Base-by-base conservation (phyloP, 2,888 invertebrate genomes). In the Drosophila formosana region DNA sequence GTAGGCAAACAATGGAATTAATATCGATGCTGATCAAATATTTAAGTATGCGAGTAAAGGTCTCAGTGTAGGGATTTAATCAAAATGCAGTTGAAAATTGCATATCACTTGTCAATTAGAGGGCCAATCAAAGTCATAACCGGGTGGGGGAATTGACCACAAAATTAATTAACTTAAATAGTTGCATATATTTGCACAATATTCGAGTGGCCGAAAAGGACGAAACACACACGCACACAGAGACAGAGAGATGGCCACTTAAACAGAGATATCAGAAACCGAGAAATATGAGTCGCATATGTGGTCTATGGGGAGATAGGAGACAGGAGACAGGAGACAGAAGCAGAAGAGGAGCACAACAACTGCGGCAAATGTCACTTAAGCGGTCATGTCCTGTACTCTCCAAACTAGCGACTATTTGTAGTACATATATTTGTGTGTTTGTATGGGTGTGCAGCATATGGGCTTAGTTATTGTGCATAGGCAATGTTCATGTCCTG, bases 131-230 rank as follows among this genome's bases (percentile, higher is more conserved):
- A 58, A 55, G 23, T 53, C 64, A 45, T 51, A 43, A 53, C 37
- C 23, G 26, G 6, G 41, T 7, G 41, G 18, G 34, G 46, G 25
- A 58, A 28, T 84, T 78, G 80, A 73, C 80, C 82, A 79, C 70
- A 86, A 85, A 85, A 85, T 85, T 85, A 85, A 85, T 87, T 87
- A 85, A 87, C 84, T 87, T 76, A 87, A 84, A 87, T 84, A 69
- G 61, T 66, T 73, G 55, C 46, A 66, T 55, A 66, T 75, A 67
- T 70, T 64, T 67, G 63, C 39, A 64, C 57, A 75, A 60, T 56
- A 39, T 41, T 41, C 9, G 63, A 69, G 45, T 62, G 49, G 37
- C 63, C 57, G 69, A 64, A 64, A 75, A 47, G 8, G 18, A 18
- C 18, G 18, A 18, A 18, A 58, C 30, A 49, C 13, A 52, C 2